These are phyloP conservation scores for Bicyclus anynana DNA, from an alignment of 1,140 invertebrate species.

Conservation along the genomic window DNA sequence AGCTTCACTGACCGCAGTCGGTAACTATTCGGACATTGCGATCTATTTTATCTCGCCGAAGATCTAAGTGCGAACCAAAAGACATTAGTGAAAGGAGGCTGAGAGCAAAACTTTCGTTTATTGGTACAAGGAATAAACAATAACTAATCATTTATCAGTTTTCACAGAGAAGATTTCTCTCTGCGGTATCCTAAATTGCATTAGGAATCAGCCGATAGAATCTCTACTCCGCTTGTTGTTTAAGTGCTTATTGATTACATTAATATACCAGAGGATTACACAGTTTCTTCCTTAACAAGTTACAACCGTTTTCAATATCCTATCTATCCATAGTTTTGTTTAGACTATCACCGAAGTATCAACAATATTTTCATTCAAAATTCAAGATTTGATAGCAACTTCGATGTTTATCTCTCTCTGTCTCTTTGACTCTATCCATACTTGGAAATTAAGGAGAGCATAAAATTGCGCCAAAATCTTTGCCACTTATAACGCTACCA, in stretches of 20 bases:
- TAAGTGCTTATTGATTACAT: background rate
- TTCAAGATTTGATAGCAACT: too few relatives aligned
- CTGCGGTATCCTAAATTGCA: conserved; percentile 47
- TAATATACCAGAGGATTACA: too few relatives aligned
- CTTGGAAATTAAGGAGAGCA: too few relatives aligned
- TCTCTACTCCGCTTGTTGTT: conserved; percentile 11
- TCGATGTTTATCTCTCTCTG: too few relatives aligned
- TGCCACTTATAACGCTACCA: too few relatives aligned
- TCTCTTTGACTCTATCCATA: too few relatives aligned
- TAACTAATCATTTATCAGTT: conserved; percentile 68
- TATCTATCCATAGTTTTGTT: too few relatives aligned
- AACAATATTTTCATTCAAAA: too few relatives aligned
- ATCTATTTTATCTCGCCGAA: conserved; percentile 72
- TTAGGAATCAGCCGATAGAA: conserved; percentile 29
- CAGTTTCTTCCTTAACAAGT: too few relatives aligned
- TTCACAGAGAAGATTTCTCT: conserved; percentile 53
- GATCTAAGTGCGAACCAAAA: conserved; percentile 67
- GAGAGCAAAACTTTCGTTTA: conserved; percentile 70
- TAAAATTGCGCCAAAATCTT: too few relatives aligned
- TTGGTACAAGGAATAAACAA: conserved; percentile 71
- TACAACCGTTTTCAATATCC: too few relatives aligned
- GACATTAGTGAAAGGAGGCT: conserved; percentile 73
- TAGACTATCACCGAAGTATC: too few relatives aligned
- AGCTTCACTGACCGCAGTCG: conserved; percentile 56
- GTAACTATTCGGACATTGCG: conserved; percentile 59